Conservation (phyloP, 2,113 vertebrate species). For the Rynchops niger region DNA sequence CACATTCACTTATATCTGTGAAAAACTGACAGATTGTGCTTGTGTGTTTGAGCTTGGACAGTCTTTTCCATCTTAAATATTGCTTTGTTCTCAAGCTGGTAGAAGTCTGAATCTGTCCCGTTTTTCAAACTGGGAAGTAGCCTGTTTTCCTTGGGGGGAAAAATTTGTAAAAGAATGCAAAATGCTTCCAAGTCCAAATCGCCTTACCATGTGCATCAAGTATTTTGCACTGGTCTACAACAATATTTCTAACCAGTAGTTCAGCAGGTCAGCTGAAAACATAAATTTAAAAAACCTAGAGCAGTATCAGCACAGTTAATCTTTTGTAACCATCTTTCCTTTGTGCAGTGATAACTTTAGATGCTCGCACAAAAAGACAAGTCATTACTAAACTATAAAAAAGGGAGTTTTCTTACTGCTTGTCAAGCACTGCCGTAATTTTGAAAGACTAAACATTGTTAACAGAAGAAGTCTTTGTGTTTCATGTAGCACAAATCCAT, state of each 20-base stretch:
- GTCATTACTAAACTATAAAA: not conserved
- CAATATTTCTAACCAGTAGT: not conserved
- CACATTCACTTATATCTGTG: not conserved
- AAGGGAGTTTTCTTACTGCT: not conserved
- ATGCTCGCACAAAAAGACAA: not conserved
- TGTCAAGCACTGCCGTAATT: not conserved
- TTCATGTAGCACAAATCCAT: not conserved
- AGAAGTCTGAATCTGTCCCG: not conserved
- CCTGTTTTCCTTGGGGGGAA: not conserved
- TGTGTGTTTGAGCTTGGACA: not conserved
- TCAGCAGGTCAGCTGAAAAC: not conserved
- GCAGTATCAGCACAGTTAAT: not conserved
- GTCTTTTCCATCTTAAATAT: not conserved
- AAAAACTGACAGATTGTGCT: not conserved
- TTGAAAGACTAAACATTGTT: not conserved
- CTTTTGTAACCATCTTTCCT: not conserved
- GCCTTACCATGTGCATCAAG: not conserved
- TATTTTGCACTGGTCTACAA: not conserved
- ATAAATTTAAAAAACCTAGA: not conserved
- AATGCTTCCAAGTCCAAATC: not conserved
- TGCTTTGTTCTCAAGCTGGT: not conserved
- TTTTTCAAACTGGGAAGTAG: not conserved
- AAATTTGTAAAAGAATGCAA: not conserved
- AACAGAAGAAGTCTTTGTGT: not conserved
- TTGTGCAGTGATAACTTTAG: not conserved